Evolutionary conservation across 2,888 invertebrate species (phyloP).

Genomic region (Drosophila atroscutellata): DNA sequence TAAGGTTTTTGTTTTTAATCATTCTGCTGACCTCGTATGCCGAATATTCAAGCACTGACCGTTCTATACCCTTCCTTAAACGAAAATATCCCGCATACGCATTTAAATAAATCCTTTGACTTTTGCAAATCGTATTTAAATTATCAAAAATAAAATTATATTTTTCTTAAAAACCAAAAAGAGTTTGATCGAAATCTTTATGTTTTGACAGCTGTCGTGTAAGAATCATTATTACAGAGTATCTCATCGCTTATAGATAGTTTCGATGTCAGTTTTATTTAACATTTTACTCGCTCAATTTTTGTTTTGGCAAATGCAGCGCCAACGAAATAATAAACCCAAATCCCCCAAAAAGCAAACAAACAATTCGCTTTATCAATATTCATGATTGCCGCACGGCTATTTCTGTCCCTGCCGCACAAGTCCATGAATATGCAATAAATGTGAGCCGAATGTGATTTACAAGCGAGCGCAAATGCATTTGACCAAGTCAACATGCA

Average conservation of each 20-base stretch:
- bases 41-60: neutral
- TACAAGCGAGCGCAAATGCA: conserved; percentile 46
- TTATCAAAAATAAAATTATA: neutral
- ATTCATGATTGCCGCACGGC: conserved; percentile 62
- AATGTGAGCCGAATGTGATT: conserved; percentile 54
- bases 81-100: neutral
- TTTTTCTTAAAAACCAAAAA: neutral
- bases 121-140: neutral
- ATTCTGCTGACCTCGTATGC: neutral
- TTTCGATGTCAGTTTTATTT: conserved; percentile 10
- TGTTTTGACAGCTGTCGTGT: neutral
- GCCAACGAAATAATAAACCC: conserved; percentile 53
- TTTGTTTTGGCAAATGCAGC: conserved; percentile 30
- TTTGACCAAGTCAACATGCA: conserved; percentile 52
- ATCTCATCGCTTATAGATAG: neutral
- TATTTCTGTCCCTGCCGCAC: conserved; percentile 32
- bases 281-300: conserved; percentile 23
- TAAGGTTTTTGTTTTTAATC: conserved; percentile 24
- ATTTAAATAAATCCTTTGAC: neutral
- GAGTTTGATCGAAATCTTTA: neutral
- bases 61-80: neutral
- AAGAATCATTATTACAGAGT: conserved; percentile 2
- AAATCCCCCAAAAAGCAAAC: conserved; percentile 23
- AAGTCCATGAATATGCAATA: conserved; percentile 68
- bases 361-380: conserved; percentile 72